These are phyloP conservation scores for Cyphomyrus plagiostoma DNA, from an alignment of 2,113 vertebrate species.

Conservation along the genomic window DNA sequence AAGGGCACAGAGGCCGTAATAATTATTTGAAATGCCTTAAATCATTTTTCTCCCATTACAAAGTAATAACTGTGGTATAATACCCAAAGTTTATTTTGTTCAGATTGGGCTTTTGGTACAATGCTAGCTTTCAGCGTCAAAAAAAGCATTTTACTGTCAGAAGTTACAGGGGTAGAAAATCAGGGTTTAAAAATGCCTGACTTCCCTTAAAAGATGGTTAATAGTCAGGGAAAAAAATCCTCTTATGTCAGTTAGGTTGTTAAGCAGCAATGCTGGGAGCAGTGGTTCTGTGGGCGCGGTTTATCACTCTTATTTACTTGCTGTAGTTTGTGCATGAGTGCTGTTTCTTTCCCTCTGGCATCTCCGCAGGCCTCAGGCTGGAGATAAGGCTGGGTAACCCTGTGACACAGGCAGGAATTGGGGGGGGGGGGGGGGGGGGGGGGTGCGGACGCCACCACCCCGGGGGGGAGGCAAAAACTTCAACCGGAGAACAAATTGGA, in stretches of 20 bases:
- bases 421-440: no score
- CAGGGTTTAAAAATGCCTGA: conserved; percentile 20
- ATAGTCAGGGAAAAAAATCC: conserved; percentile 23
- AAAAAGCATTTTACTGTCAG: conserved; percentile 4
- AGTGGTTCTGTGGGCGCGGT: neutral
- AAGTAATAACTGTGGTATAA: neutral
- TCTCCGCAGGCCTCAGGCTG: neutral
- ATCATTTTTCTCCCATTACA: neutral
- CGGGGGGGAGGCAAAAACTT: no score
- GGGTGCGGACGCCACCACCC: no score
- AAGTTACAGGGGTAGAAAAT: conserved; percentile 10
- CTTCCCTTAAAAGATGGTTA: conserved; percentile 20
- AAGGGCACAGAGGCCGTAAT: neutral
- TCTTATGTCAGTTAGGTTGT: conserved; percentile 22
- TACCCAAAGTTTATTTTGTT: neutral
- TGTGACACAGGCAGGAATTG: conserved; percentile 11
- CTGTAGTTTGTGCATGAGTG: conserved; percentile 9
- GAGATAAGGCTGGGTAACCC: conserved; percentile 17
- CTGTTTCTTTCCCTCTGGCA: neutral
- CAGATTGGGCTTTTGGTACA: neutral
- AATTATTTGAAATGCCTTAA: neutral
- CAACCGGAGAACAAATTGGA: no score
- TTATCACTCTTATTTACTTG: conserved; percentile 17
- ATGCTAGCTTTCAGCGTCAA: neutral
- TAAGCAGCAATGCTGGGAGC: conserved; percentile 22